Conservation (phyloP, 2,888 invertebrate genomes). For the Notocelia uddmanniana region DNA sequence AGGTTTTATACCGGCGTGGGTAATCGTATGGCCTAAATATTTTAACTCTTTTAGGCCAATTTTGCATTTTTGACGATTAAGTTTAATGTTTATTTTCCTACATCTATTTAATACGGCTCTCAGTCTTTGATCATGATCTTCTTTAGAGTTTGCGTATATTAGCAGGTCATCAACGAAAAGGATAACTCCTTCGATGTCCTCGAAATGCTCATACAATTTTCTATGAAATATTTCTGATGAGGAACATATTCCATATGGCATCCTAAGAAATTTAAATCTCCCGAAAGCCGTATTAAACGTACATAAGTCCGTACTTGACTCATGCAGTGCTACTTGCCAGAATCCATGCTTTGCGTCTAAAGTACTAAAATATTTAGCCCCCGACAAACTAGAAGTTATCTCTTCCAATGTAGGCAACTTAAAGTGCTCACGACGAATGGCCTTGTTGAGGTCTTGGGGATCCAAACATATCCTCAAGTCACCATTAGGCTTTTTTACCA, state of each 20-base stretch:
- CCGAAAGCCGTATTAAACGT: no score
- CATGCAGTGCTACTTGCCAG: conserved; percentile 10
- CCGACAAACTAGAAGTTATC: conserved; percentile 41
- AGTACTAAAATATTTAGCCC: conserved; percentile 42
- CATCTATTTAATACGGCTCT: conserved; percentile 13
- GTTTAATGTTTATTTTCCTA: conserved; percentile 29
- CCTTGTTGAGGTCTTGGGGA: conserved; percentile 46
- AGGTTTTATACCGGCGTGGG: conserved; percentile 40
- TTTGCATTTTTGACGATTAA: conserved; percentile 44
- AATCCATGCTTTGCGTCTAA: conserved; percentile 25
- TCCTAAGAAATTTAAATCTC: no score
- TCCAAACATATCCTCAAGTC: conserved; percentile 41
- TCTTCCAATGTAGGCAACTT: conserved; percentile 45
- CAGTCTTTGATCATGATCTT: conserved; percentile 1
- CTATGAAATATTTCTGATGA: conserved; percentile 15
- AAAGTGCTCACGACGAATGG: conserved; percentile 46
- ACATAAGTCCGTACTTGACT: conserved; percentile 5
- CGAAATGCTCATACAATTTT: conserved; percentile 16
- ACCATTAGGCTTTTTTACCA: background rate
- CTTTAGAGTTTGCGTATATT: conserved; percentile 11
- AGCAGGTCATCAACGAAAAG: conserved; percentile 9
- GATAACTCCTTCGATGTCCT: conserved; percentile 8
- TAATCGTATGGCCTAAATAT: conserved; percentile 31
- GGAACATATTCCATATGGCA: background rate
- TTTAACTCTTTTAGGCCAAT: conserved; percentile 36